Evolutionary conservation across 1,140 invertebrate genomes (phyloP), one percentile per base, ranked within the genome.

Genomic region (Drosophila bifasciata): DNA sequence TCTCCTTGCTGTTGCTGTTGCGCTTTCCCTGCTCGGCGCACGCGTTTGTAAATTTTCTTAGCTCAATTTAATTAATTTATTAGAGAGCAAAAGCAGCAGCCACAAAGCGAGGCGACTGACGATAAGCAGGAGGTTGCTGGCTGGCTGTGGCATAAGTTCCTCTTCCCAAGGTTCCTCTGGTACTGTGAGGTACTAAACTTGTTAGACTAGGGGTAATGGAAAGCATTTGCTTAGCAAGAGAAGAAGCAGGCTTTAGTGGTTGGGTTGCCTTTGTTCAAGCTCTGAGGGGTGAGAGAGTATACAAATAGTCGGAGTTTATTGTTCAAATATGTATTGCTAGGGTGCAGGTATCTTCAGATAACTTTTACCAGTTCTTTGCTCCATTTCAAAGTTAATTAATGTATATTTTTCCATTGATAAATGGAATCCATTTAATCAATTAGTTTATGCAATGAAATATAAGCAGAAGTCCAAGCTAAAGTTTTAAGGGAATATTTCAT

Each of bases 41-140:
- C 52, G 62, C 76, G 73, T 74, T 62, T 71, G 49, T 67, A 59
- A 49, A 81, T 56, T 71, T 78, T 76, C 69, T 62, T 78, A 49
- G 59, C 66, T 78, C 63, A 76, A 88, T 86, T 78, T 63, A 83
- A 86, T 86, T 88, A 64, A 88, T 88, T 69, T 75, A 51, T 49
- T 16, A 55, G 21, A 3, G 44, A 40, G 60, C 50, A 44, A 58
- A 45, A 32, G 36, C 40, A 23, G 17, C 11, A 7, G 9, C 32
- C 32, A 36, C 32, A 36, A 36, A 36, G 32, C 23, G 11, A 11
- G 32, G 28, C 2, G 8, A 9, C 28, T 32, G 9, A 9, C 5
- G 28, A 9, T 32, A 32, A 32, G 28, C 28, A 32, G 28, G 8
- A 32, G 28, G 23, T 5, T 6, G 6, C 23, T 6, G 23, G 23